A percentile compares a stretch with the other conserved stretches of the same genome.
Conservation (phyloP, 1,140 invertebrate species). For the Chymomyza costata region DNA sequence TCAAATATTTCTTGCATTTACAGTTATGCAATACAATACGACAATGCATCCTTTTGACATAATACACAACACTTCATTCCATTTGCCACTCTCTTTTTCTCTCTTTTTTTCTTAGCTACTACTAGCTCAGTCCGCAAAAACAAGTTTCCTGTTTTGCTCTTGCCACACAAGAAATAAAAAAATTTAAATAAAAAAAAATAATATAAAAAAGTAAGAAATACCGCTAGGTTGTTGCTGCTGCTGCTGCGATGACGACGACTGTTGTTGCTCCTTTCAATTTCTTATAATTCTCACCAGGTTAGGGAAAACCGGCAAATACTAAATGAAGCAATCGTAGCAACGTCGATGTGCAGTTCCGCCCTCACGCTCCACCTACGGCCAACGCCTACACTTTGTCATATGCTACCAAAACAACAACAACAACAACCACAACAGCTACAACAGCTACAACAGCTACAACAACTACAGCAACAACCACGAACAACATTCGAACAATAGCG, state of each 20-base stretch:
- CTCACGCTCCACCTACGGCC: slow-evolving; percentile 20
- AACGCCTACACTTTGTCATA: slow-evolving; percentile 38
- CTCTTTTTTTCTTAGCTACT: too few species aligned
- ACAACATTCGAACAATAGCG: slow-evolving; percentile 33
- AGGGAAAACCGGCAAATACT: too few species aligned
- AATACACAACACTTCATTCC: slow-evolving; percentile 26
- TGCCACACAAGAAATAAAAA: slow-evolving; percentile 26
- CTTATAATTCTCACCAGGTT: slow-evolving; percentile 54
- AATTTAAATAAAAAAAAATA: slow-evolving; percentile 60
- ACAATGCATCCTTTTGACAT: slow-evolving; percentile 56
- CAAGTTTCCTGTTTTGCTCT: slow-evolving; percentile 55
- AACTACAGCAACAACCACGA: slow-evolving; percentile 12
- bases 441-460: slow-evolving; percentile 6
- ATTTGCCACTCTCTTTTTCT: slow-evolving; percentile 5
- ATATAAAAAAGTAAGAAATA: slow-evolving; percentile 36
- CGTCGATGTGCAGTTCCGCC: slow-evolving; percentile 48
- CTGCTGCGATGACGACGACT: slow-evolving; percentile 13
- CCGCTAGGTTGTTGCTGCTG: slow-evolving; percentile 46
- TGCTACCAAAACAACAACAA: background rate
- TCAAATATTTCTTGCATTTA: slow-evolving; percentile 52
- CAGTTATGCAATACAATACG: slow-evolving; percentile 57
- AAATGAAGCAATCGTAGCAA: slow-evolving; percentile 55
- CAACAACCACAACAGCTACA: slow-evolving; percentile 6
- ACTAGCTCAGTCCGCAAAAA: too few species aligned
- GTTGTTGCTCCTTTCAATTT: slow-evolving; percentile 55